Evolutionary conservation across 2,113 vertebrate genomes (phyloP).

Genomic region (Anarrhichthys ocellatus): DNA sequence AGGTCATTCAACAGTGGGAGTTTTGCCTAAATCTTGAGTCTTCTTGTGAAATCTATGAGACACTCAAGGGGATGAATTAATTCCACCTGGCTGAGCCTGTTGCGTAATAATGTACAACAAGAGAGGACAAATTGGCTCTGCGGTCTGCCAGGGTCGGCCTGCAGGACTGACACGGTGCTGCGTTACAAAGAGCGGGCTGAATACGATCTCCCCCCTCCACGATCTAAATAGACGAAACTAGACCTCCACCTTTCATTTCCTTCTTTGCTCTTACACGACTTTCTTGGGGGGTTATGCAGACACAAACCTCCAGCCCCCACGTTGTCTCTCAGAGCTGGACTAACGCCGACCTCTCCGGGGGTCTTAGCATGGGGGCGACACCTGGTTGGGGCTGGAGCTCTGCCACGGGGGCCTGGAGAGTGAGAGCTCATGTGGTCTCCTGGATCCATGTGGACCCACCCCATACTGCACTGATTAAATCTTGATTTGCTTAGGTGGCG

Average conservation of each 20-base stretch:
- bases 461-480: conserved; percentile 50
- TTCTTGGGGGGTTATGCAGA: not conserved
- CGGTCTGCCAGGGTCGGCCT: not conserved
- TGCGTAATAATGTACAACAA: conserved; percentile 47
- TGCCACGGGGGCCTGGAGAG: conserved; percentile 6
- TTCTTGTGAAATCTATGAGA: conserved; percentile 41
- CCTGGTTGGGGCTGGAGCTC: conserved; percentile 44
- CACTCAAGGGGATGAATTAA: conserved; percentile 18
- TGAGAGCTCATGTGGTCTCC: not conserved
- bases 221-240: not conserved
- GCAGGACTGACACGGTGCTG: not conserved
- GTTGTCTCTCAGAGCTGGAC: conserved; percentile 21
- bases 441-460: conserved; percentile 41
- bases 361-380: conserved; percentile 58
- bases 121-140: conserved; percentile 9
- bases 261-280: not conserved
- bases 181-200: conserved; percentile 1
- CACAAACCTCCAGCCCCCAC: conserved; percentile 5
- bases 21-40: not conserved
- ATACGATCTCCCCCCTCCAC: not conserved
- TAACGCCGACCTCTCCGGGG: conserved; percentile 37
- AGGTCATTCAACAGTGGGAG: not conserved
- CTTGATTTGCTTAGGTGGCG: conserved; percentile 70
- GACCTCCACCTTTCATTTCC: not conserved
- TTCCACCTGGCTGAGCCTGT: conserved; percentile 54